Conservation (phyloP, 2,888 invertebrate genomes). For the Agriopis aurantiaria region DNA sequence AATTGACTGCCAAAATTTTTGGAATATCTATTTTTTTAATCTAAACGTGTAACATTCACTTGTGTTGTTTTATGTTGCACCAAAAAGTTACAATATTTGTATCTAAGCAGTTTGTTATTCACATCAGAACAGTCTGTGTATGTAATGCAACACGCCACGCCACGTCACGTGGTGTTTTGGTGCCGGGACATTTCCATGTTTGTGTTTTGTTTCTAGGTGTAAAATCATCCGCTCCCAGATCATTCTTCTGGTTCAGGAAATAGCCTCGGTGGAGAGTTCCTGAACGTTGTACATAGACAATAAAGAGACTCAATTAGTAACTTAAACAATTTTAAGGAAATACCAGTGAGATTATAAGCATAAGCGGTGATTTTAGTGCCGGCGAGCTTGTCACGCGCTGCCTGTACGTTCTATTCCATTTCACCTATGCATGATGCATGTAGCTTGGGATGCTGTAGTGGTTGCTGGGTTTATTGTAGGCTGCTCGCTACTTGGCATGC, state of each 20-base stretch:
- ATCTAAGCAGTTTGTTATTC: slow-evolving; percentile 43
- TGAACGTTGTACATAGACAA: slow-evolving; percentile 82
- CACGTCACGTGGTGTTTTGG: slow-evolving; percentile 52
- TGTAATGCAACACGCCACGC: slow-evolving; percentile 21
- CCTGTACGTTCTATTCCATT: slow-evolving; percentile 79
- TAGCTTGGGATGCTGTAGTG: slow-evolving; percentile 35
- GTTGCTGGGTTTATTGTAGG: slow-evolving; percentile 13
- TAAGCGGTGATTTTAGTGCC: slow-evolving; percentile 85
- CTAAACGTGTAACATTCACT: slow-evolving; percentile 36
- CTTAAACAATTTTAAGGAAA: slow-evolving; percentile 77
- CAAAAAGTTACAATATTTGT: slow-evolving; percentile 33
- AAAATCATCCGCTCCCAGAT: slow-evolving; percentile 86
- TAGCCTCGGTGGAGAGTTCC: slow-evolving; percentile 80
- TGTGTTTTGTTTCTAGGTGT: slow-evolving; percentile 85
- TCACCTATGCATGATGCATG: slow-evolving; percentile 61
- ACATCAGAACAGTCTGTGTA: slow-evolving; percentile 37
- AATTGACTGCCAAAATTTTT: slow-evolving; percentile 33
- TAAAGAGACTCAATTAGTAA: slow-evolving; percentile 84
- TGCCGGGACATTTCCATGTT: slow-evolving; percentile 72
- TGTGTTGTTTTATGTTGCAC: slow-evolving; percentile 45
- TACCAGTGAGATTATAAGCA: slow-evolving; percentile 85
- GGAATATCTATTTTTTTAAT: slow-evolving; percentile 2
- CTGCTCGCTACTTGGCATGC: slow-evolving; percentile 39
- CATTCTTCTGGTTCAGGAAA: slow-evolving; percentile 87
- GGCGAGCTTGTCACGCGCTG: slow-evolving; percentile 77